Evolutionary conservation across 2,888 invertebrate genomes (phyloP), one percentile per base, ranked within the genome.

Genomic region (Mythimna impura): DNA sequence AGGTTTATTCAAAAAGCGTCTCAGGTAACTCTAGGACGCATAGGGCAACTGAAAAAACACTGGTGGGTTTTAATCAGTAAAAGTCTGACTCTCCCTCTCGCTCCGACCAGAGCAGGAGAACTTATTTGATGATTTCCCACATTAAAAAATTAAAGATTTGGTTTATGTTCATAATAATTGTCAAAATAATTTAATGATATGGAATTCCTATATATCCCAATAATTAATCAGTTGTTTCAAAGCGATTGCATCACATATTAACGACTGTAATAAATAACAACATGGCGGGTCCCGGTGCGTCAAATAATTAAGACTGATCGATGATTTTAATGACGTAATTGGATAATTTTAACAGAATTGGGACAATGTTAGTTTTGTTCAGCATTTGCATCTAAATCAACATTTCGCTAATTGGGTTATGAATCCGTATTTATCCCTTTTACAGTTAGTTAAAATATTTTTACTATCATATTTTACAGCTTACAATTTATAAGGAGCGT

Each of bases 291-390:
- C 58, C 65, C 72, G 6, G 4, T 10, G 69, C 69, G 76, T 34
- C 69, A 52, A 69, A 67, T 80, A 73, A 80, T 80, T 72, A 80
- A 25, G 69, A 76, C 43, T 61, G 64, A 80, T 80, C 77, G 66
- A 73, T 72, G 73, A 73, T 64, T 75, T 72, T 72, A 64, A 72
- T 68, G 72, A 80, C 17, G 64, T 76, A 58, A 52, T 57, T 12
- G 0, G 25, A 12, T 67, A 36, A 80, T 72, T 72, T 71, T 66
- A 61, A 68, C 54, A 5, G 14, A 10, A 67, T 14, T 61, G 55
- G 6, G 52, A 47, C 8, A 10, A 6, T 54, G 6, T 20, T 60
- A 62, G 47, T 70, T 72, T 60, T 54, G 9, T 43, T 36, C 22
- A 43, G 36, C 25, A 58, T 40, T 55, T 65, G 61, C 43, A 67